A percentile compares a stretch with the other conserved stretches of the same genome.
These are phyloP conservation scores for Aegotheles bennettii DNA, from an alignment of 2,113 vertebrate species.

Conservation along the genomic window DNA sequence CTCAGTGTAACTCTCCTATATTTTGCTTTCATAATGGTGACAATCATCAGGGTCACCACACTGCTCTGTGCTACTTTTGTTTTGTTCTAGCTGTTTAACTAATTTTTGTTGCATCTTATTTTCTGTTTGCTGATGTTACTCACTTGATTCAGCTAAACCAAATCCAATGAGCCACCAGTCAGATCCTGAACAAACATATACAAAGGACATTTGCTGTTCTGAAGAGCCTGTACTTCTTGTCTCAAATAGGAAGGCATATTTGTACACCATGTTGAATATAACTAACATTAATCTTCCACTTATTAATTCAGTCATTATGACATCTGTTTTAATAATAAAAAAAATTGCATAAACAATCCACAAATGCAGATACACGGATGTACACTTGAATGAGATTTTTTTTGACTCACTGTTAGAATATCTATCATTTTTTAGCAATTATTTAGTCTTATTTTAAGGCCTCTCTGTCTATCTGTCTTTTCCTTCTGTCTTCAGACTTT, in stretches of 20 bases:
- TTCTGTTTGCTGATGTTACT: not conserved
- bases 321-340: not conserved
- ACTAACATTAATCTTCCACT: not conserved
- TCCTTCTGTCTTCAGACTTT: not conserved
- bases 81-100: not conserved
- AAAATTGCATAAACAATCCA: not conserved
- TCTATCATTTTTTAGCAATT: not conserved
- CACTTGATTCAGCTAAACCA: not conserved
- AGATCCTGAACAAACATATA: not conserved
- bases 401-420: not conserved
- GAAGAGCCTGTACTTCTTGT: not conserved
- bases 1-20: not conserved
- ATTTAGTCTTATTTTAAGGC: not conserved
- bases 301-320: not conserved
- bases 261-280: not conserved
- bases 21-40: not conserved
- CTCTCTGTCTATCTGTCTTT: not conserved
- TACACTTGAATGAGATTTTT: not conserved
- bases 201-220: not conserved
- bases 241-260: not conserved
- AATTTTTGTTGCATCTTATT: not conserved
- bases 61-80: fast-evolving
- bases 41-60: fast-evolving
- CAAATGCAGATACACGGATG: not conserved
- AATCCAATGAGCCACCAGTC: not conserved